Percentiles rank a stretch among this genome's conserved stretches.
phyloP scores from a whole-genome alignment of 2,888 invertebrate genomes.

The Lutraria lutraria region DNA sequence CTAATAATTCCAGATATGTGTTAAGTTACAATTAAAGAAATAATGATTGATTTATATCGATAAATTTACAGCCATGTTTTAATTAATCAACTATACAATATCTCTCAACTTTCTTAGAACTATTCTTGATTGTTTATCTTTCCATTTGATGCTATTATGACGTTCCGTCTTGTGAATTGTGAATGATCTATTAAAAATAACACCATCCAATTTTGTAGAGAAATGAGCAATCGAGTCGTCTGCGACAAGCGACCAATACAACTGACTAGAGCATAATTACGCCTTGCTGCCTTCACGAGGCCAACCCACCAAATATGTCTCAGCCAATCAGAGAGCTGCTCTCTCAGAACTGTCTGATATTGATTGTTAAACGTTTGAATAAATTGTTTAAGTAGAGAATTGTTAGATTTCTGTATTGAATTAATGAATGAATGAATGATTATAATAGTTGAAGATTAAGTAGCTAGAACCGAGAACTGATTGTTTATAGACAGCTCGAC shows the following conservation, averaged over 20 bases:
- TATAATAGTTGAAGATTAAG: constrained; percentile 64
- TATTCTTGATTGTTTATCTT: constrained; percentile 24
- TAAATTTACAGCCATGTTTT: neutral
- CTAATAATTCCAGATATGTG: neutral
- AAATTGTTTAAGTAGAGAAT: constrained; percentile 33
- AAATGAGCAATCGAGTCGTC: constrained; percentile 26
- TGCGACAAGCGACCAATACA: constrained; percentile 23
- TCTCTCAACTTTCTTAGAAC: neutral
- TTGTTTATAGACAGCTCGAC: constrained; percentile 55
- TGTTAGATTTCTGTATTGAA: constrained; percentile 60
- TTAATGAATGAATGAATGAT: constrained; percentile 60
- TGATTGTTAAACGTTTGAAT: constrained; percentile 35
- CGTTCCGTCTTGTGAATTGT: constrained; percentile 5
- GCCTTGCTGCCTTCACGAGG: neutral
- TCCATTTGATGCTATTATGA: constrained; percentile 16
- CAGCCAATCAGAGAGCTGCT: constrained; percentile 23
- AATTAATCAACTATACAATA: constrained; percentile 15
- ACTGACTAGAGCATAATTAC: neutral
- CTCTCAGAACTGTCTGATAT: constrained; percentile 39
- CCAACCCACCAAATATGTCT: constrained; percentile 17
- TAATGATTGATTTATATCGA: constrained; percentile 3
- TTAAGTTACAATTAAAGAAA: constrained; percentile 27
- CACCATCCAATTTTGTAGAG: constrained; percentile 34
- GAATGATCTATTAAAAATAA: constrained; percentile 42
- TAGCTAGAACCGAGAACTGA: constrained; percentile 36